Base-by-base conservation (phyloP, 2,888 invertebrate species). In the Xanthia togata region DNA sequence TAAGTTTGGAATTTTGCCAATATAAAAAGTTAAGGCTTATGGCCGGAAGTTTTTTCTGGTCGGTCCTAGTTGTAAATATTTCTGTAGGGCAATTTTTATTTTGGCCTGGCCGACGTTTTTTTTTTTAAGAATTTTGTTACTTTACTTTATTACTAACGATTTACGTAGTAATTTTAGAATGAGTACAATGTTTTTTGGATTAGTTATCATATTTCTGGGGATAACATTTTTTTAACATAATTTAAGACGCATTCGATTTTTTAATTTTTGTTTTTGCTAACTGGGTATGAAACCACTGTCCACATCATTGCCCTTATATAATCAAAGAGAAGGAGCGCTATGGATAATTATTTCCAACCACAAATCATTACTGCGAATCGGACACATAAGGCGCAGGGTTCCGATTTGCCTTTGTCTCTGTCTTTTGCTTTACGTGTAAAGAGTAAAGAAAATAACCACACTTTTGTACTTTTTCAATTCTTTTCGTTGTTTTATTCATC, bases 1-100 rank as follows among this genome's bases (percentile, higher is more conserved):
- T 88, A 88, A 90, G 82, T 88, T 88, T 81, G 76, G 83, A 85
- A 87, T 88, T 86, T 87, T 78, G 80, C 79, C 79, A 84, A 88
- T 85, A 88, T 88, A 90, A 67, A 90, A 89, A 81, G 78, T 79
- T 81, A 71, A 82, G 73, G 75, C 62, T 79, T 87, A 76, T 31
- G 74, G 60, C 8, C 20, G 57, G 31, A 31, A 55, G 74, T 83
- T 86, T 79, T 64, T 75, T 78, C 69, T 73, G 38, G 70, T 41
- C 47, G 67, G 62, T 35, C 23, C 50, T 62, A 76, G 75, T 79
- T 71, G 62, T 76, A 63, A 78, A 79, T 83, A 77, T 81, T 81
- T 79, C 50, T 74, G 53, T 67, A 38, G 20, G 60, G 41, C 8
- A 31, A 63, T 69, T 79, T 72, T 80, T 78, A 64, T 76, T 78